A percentile compares a stretch with the other conserved stretches of the same genome.
These are phyloP conservation scores for Pluvianellus socialis DNA, from an alignment of 2,113 vertebrate genomes.

Conservation along the genomic window DNA sequence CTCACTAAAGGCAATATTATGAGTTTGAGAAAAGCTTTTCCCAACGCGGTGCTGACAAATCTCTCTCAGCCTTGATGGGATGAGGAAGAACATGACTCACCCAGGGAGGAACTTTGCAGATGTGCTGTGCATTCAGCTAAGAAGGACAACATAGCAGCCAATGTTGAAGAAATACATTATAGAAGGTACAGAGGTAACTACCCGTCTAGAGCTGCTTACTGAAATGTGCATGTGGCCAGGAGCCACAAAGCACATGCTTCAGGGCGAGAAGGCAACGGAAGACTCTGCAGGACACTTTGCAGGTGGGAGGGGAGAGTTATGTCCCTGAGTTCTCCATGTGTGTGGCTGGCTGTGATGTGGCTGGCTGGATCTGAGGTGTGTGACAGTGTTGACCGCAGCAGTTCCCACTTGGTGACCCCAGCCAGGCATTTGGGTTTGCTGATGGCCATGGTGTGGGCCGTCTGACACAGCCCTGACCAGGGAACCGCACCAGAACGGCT, in stretches of 20 bases:
- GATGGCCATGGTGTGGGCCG: not conserved
- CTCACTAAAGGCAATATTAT: not conserved
- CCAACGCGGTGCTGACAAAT: not conserved
- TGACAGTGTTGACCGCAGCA: not conserved
- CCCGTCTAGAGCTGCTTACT: not conserved
- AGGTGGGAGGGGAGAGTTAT: not conserved
- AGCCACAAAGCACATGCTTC: not conserved
- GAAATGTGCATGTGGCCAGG: not conserved
- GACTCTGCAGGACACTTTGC: not conserved
- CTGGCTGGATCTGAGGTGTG: not conserved
- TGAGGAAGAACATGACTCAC: not conserved
- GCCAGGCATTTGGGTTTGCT: not conserved
- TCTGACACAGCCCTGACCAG: not conserved
- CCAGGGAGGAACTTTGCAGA: not conserved
- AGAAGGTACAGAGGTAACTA: not conserved
- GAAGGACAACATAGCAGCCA: not conserved
- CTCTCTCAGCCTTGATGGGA: not conserved
- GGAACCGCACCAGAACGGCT: not conserved
- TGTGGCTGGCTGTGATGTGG: not conserved
- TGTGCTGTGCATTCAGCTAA: not conserved
- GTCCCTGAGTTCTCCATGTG: not conserved
- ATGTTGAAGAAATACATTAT: rapidly evolving
- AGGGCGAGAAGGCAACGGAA: not conserved
- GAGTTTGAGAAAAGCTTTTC: not conserved
- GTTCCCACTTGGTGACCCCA: not conserved